Evolutionary conservation across 2,113 vertebrate species (phyloP), one percentile per base, ranked within the genome.

Genomic region (Anhinga anhinga): DNA sequence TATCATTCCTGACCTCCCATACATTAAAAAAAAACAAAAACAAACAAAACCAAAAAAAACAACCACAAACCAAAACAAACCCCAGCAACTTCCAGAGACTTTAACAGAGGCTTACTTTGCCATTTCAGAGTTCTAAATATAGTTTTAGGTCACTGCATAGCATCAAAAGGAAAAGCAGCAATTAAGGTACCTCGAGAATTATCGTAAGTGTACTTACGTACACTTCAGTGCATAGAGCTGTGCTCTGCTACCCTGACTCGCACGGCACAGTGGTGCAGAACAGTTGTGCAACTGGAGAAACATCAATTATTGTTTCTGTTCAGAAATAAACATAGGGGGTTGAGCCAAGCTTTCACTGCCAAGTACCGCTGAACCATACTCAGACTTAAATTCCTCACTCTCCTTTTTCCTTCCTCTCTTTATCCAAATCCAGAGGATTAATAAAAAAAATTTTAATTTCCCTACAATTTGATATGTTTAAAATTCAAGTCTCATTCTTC

Each of bases 401-500:
- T 81, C 47, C 27, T 73, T n/a, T 4, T 40, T 62, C 62, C 45
- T 95, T 36, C 49, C 22, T 17, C 19, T 71, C 72, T 62, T 86
- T 89, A 94, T 90, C 88, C 63, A 52, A 76, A 15, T n/a, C 44
- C 63, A 73, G 50, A 44, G 70, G 71, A 91, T 50, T 7, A 86
- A 77, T 12, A 38, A 58, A 72, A 87, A 72, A 87, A 30, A 56
- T 50, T 4, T 53, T 91, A 1, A 47, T 80, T 85, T 81, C 79
- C 50, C 67, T 86, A 74, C 71, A 88, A 26, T n/a, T 66, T 55
- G 12, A 79, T 32, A 40, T 52, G n/a, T 82, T 93, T 86, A 86
- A 92, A 96, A 95, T 95, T 90, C 88, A 67, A 90, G 88, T 52
- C 65, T 96, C 80, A 67, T 81, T 92, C 78, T 87, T 93, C 72